Conservation (phyloP, 2,113 vertebrate species). For the Ranitomeya imitator region DNA sequence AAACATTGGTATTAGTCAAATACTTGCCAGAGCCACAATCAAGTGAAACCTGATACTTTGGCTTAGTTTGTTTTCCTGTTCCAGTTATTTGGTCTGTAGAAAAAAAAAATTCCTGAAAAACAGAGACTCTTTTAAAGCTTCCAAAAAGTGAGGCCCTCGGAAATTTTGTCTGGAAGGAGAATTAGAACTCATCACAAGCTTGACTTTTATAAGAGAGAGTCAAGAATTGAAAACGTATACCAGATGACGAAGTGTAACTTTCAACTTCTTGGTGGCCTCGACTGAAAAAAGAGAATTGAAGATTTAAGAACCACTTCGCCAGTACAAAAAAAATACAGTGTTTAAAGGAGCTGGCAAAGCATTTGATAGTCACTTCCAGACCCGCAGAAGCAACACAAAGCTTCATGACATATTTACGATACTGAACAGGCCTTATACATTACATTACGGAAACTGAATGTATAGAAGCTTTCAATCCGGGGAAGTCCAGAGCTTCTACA, state of each 20-base stretch:
- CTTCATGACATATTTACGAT: constrained; percentile 48
- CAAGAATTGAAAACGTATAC: constrained; percentile 51
- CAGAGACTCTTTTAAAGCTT: constrained; percentile 41
- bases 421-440: constrained; percentile 32
- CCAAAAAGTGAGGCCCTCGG: constrained; percentile 47
- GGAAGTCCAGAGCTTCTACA: constrained; percentile 26
- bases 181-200: constrained; percentile 28
- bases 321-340: constrained; percentile 8
- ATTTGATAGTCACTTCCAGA: constrained; percentile 15
- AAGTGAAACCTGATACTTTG: constrained; percentile 43
- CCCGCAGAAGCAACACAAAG: constrained; percentile 4
- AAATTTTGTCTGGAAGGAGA: constrained; percentile 50
- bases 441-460: constrained; percentile 9
- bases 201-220: constrained; percentile 1
- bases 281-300: constrained; percentile 31
- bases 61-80: constrained; percentile 50
- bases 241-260: constrained; percentile 47
- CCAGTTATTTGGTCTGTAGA: constrained; percentile 36
- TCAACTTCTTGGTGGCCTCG: constrained; percentile 33
- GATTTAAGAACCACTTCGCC: constrained; percentile 37
- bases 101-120: constrained; percentile 25
- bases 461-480: constrained; percentile 9
- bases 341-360: constrained; percentile 23
- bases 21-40: constrained; percentile 45
- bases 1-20: constrained; percentile 42